These are phyloP conservation scores for Megaleporinus macrocephalus DNA, from an alignment of 2,113 vertebrate genomes.

Conservation along the genomic window DNA sequence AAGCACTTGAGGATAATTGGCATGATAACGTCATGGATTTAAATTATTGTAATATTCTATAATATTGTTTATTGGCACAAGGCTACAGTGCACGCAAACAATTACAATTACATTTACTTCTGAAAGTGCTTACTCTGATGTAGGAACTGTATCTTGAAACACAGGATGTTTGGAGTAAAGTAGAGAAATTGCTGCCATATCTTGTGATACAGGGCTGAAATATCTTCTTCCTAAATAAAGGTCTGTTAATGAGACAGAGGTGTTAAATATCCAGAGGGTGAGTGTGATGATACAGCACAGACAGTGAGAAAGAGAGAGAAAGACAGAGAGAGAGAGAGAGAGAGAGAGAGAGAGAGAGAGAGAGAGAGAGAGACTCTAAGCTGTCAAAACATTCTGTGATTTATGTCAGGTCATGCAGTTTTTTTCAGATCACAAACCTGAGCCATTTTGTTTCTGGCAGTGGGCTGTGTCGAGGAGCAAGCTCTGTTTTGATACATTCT, in stretches of 20 bases:
- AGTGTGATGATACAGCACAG: background rate
- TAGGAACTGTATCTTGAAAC: background rate
- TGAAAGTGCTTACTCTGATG: no score
- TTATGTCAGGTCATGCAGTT: slow-evolving; percentile 3
- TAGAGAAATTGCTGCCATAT: background rate
- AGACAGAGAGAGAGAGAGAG: background rate
- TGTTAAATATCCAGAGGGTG: background rate
- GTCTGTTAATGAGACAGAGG: background rate
- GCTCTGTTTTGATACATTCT: no score
- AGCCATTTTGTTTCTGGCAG: slow-evolving; percentile 16
- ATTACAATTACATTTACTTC: no score
- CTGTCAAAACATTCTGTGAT: background rate
- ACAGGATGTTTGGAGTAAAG: background rate
- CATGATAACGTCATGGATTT: no score
- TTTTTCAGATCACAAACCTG: slow-evolving; percentile 19
- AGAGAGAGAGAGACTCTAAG: background rate
- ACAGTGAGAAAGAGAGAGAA: background rate
- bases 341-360: background rate
- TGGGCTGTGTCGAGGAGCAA: background rate
- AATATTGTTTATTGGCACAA: no score
- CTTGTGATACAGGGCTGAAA: background rate
- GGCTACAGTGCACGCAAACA: no score
- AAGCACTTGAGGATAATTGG: no score
- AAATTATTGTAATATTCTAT: no score
- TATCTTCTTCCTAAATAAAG: background rate